Evolutionary conservation across 2,113 vertebrate species (phyloP), one percentile per base, ranked within the genome.

Genomic region (Eonycteris spelaea): DNA sequence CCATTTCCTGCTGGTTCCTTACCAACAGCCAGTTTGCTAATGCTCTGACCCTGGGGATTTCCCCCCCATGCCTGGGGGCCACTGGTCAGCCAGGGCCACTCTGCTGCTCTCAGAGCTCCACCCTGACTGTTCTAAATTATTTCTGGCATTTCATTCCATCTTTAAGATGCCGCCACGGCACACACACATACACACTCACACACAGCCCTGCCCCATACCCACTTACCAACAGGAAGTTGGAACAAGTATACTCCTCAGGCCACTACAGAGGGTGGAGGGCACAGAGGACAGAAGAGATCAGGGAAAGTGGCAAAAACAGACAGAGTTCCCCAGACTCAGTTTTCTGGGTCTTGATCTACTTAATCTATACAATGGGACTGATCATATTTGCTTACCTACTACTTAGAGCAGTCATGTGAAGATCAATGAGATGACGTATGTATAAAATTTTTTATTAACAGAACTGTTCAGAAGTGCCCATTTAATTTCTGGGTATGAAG

Each of bases 401-500:
- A n/a, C n/a, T 73, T 51, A 74, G 71, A 38, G 70, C 30, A 84
- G 48, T 22, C 78, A 18, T 1, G 8, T 33, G 53, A 79, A 55
- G 51, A 19, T 70, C 79, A 80, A 24, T 57, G 63, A 86, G 33
- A 57, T 28, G 24, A 61, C 24, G 43, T 26, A 3, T 6, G 6
- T 40, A 22, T 67, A 43, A 51, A 89, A 71, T 7, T 48, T 71
- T 86, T 79, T 61, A 13, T 79, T 86, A 90, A 63, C 38, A 92
- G 70, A 59, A 43, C 30, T 91, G 28, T 74, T 91, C 61, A 73
- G 74, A 96, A 90, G 59, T 80, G 21, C 35, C 70, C 53, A 30
- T 70, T 86, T 89, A 53, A 84, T 91, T 96, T 65, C 84, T 77
- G 65, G 53, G 63, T 4, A 40, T 38, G 35, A 85, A 87, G 53